These are phyloP conservation scores for Otis tarda DNA, from an alignment of 2,113 vertebrate genomes.

Conservation along the genomic window DNA sequence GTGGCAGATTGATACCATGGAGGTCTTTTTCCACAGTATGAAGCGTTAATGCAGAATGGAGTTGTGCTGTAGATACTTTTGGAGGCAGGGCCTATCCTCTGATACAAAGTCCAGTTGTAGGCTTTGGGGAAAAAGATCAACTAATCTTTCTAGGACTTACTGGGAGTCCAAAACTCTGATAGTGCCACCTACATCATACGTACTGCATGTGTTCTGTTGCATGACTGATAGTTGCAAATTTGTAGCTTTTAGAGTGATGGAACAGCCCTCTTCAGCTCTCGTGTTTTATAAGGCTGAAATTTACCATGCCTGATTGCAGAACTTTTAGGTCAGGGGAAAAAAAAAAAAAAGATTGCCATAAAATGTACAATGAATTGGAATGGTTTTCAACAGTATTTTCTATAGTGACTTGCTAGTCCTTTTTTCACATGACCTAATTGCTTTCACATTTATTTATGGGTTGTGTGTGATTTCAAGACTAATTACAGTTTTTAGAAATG, in stretches of 20 bases:
- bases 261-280: neutral
- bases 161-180: neutral
- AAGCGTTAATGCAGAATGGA: neutral
- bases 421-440: neutral
- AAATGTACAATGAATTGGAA: neutral
- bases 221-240: neutral
- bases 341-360: neutral
- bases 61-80: neutral
- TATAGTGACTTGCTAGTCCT: neutral
- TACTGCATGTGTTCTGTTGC: neutral
- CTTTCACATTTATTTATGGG: neutral
- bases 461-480: neutral
- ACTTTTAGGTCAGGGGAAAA: neutral
- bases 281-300: neutral
- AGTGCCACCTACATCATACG: neutral
- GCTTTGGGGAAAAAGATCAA: neutral
- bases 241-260: neutral
- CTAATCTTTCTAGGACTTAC: neutral
- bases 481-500: neutral
- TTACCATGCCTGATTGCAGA: neutral
- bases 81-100: neutral
- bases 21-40: neutral
- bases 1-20: neutral
- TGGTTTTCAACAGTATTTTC: neutral
- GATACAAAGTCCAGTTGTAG: fast-evolving